Percentiles rank a stretch among this genome's conserved stretches.
Evolutionary conservation across 1,140 invertebrate species (phyloP).

Genomic region (Papilio polyxenes): DNA sequence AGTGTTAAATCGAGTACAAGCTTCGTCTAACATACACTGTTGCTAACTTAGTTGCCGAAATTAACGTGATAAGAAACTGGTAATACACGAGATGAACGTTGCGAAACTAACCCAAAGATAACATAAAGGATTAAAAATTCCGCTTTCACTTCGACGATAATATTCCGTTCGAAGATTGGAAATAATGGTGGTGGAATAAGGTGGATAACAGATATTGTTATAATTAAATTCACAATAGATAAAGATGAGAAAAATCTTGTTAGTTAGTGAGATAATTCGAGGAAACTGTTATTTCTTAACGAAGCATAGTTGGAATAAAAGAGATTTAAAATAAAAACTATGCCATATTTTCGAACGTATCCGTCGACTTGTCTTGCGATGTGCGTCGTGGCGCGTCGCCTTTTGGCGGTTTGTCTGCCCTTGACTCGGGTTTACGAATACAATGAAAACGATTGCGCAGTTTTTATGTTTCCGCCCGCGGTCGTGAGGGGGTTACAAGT

Average conservation of each 20-base stretch:
- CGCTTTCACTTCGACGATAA: background rate
- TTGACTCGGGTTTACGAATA: conserved; percentile 38
- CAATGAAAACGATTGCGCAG: conserved; percentile 39
- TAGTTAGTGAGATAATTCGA: no score
- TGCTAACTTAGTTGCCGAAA: conserved; percentile 34
- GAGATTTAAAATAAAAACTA: background rate
- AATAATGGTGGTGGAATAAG: no score
- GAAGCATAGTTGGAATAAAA: background rate
- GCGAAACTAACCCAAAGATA: background rate
- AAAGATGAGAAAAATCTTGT: no score
- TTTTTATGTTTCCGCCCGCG: conserved; percentile 39
- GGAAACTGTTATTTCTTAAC: no score
- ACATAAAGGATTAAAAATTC: background rate
- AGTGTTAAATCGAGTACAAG: conserved; percentile 31
- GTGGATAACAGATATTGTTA: no score
- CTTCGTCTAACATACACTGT: conserved; percentile 29
- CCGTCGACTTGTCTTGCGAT: conserved; percentile 14
- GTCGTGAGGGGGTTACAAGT: conserved; percentile 36
- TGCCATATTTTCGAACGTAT: background rate
- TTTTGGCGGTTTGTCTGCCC: conserved; percentile 37
- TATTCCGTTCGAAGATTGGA: background rate
- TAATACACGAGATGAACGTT: background rate
- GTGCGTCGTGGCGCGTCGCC: conserved; percentile 10
- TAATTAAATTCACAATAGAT: no score
- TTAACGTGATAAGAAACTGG: conserved; percentile 29